Evolutionary conservation across 2,797 vertebrate species (phyloP).

Genomic region (Thalassophryne amazonica): DNA sequence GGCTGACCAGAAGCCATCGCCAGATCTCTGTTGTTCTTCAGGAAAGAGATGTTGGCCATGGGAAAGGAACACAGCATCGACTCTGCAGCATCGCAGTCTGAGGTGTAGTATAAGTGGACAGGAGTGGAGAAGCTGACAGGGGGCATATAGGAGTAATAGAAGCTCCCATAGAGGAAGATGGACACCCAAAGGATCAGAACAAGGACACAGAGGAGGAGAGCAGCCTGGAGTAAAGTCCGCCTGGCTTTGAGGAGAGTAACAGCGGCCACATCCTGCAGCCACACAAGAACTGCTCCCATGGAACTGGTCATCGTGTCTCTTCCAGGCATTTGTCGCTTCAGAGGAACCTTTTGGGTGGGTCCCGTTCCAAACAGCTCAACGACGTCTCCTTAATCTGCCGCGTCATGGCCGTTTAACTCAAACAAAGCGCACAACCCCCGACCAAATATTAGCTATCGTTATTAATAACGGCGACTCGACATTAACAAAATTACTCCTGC

Average conservation of each 20-base stretch:
- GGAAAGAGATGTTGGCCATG: constrained; percentile 86
- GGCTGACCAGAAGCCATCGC: constrained; percentile 88
- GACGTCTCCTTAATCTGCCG: constrained; percentile 28
- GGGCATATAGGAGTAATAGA: constrained; percentile 96
- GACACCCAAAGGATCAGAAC: constrained; percentile 90
- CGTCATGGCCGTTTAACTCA: not conserved
- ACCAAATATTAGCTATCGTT: not conserved
- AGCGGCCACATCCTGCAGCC: constrained; percentile 84
- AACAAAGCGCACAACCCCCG: not conserved
- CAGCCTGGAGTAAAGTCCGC: constrained; percentile 84
- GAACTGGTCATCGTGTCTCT: constrained; percentile 58
- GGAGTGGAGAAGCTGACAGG: constrained; percentile 88
- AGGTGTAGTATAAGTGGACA: constrained; percentile 85
- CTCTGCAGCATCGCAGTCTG: constrained; percentile 76
- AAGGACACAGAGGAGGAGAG: constrained; percentile 80
- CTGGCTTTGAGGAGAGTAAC: constrained; percentile 82
- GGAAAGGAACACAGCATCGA: constrained; percentile 87
- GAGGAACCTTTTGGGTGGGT: too few species aligned
- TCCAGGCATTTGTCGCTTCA: too few species aligned
- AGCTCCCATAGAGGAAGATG: constrained; percentile 91
- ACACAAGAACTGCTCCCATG: constrained; percentile 76
- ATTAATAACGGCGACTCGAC: not conserved
- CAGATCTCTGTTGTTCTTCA: constrained; percentile 84
- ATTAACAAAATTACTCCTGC: not conserved
- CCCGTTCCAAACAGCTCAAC: constrained; percentile 20